Conservation (phyloP, 2,888 invertebrate species). For the Steinernema carpocapsae region DNA sequence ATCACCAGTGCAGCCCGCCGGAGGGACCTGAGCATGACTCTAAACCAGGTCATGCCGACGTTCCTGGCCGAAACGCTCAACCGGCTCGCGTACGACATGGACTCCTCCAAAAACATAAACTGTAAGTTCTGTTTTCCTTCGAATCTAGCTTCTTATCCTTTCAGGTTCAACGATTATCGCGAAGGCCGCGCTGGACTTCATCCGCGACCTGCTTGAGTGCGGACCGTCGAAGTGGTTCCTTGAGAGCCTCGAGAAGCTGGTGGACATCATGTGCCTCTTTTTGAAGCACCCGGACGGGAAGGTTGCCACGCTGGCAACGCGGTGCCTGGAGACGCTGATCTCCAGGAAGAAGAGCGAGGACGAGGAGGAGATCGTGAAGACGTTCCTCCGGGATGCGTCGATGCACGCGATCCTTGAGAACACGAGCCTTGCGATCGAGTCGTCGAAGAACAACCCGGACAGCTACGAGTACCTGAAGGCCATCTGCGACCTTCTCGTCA, state of each 20-base stretch:
- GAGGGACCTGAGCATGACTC: not conserved
- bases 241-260: not conserved
- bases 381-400: not conserved
- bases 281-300: constrained; percentile 21
- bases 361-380: constrained; percentile 14
- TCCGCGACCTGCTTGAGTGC: not conserved
- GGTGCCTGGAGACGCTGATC: not conserved
- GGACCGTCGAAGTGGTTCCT: not conserved
- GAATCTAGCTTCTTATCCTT: not conserved
- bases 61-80: constrained; percentile 6
- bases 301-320: constrained; percentile 1
- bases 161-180: constrained; percentile 4
- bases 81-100: not conserved
- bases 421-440: constrained; percentile 11
- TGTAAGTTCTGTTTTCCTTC: not conserved
- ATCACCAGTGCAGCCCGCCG: not conserved
- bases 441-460: constrained; percentile 27
- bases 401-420: constrained; percentile 32
- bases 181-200: not conserved
- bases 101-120: not conserved
- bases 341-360: constrained; percentile 15
- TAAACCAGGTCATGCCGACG: not conserved
- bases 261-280: constrained; percentile 1
- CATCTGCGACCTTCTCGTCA: constrained; percentile 7
- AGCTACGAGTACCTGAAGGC: constrained; percentile 27